Evolutionary conservation across 2,888 invertebrate genomes (phyloP).

Genomic region (Lasioglossum leucozonium): DNA sequence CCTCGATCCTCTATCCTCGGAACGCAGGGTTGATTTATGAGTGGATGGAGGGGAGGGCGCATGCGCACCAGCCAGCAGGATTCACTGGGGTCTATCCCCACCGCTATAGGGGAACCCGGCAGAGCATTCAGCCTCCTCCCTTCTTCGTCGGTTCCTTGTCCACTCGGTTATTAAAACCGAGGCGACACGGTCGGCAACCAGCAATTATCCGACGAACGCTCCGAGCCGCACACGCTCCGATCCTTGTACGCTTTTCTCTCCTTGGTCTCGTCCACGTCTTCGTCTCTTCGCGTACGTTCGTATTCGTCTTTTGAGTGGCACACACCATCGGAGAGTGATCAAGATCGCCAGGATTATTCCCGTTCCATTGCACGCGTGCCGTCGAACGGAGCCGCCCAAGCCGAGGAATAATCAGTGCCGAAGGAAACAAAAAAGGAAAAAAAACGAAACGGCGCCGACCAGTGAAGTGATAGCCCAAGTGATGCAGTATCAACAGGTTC

Average conservation of each 20-base stretch:
- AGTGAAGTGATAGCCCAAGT: slow-evolving; percentile 77
- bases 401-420: not conserved
- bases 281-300: not conserved
- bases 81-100: slow-evolving; percentile 72
- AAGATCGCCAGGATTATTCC: slow-evolving; percentile 26
- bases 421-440: not conserved
- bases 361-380: not conserved
- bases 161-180: slow-evolving; percentile 83
- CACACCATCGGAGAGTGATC: slow-evolving; percentile 14
- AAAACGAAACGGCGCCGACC: not conserved
- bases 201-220: slow-evolving; percentile 83
- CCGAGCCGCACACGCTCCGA: slow-evolving; percentile 74
- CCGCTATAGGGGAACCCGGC: slow-evolving; percentile 59
- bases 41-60: slow-evolving; percentile 76
- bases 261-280: not conserved
- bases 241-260: slow-evolving; percentile 26
- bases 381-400: not conserved
- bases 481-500: slow-evolving; percentile 82
- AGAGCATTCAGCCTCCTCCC: slow-evolving; percentile 75
- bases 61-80: slow-evolving; percentile 72
- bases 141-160: slow-evolving; percentile 80
- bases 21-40: slow-evolving; percentile 81
- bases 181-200: slow-evolving; percentile 82
- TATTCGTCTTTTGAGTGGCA: not conserved
- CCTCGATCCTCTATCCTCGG: slow-evolving; percentile 69